These are phyloP conservation scores for Pterostichus madidus DNA, from an alignment of 2,888 invertebrate genomes.

Conservation along the genomic window DNA sequence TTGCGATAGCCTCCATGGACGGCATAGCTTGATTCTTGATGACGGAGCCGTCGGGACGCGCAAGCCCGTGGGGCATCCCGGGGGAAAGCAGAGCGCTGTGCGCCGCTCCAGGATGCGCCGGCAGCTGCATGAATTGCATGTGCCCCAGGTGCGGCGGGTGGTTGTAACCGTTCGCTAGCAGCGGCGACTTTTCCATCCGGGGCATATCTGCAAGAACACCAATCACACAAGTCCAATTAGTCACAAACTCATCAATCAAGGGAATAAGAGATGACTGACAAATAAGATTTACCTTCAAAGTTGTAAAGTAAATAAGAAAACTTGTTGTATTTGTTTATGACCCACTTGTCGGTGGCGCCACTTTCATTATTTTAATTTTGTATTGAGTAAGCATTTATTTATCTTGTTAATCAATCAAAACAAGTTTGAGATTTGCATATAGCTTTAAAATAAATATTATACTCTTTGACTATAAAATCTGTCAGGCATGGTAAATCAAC, in stretches of 20 bases:
- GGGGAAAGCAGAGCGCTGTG: conserved; percentile 92
- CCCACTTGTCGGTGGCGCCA: neutral
- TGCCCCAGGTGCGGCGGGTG: conserved; percentile 95
- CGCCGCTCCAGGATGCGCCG: conserved; percentile 84
- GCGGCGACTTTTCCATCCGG: conserved; percentile 93
- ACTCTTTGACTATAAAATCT: neutral
- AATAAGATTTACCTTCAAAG: too few species aligned
- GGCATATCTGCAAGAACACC: conserved; percentile 85
- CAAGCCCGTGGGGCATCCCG: conserved; percentile 92
- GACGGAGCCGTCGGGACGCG: conserved; percentile 89
- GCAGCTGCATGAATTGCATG: conserved; percentile 96
- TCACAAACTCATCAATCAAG: too few species aligned
- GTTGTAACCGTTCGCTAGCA: conserved; percentile 95
- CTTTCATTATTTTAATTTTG: neutral
- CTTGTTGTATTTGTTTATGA: neutral
- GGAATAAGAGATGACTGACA: too few species aligned
- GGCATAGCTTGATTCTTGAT: conserved; percentile 92
- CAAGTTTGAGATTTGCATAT: neutral
- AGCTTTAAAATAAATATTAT: neutral
- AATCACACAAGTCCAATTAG: conserved; percentile 24
- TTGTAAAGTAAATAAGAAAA: neutral
- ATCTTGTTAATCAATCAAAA: conserved; percentile 8
- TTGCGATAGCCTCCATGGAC: conserved; percentile 94
- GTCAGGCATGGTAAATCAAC: too few species aligned
- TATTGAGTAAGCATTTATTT: neutral